Conservation (phyloP, 2,797 vertebrate genomes). For the Gila robusta region DNA sequence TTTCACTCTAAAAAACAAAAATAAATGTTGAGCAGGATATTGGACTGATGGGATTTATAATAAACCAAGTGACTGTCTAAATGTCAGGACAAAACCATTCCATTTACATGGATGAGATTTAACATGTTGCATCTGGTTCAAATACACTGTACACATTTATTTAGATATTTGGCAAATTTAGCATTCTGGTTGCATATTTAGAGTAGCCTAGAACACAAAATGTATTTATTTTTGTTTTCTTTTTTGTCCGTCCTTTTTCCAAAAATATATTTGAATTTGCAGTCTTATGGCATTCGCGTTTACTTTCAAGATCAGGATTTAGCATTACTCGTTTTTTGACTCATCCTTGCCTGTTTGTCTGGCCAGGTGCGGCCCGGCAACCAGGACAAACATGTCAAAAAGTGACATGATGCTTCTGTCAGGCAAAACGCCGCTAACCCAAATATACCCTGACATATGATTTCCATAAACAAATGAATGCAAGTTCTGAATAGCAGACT, state of each 20-base stretch:
- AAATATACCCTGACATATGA: constrained; percentile 73
- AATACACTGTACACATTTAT: neutral
- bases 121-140: too few species aligned
- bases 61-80: neutral
- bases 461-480: constrained; percentile 76
- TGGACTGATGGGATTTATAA: neutral
- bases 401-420: constrained; percentile 71
- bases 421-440: constrained; percentile 53
- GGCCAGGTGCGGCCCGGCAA: constrained; percentile 30
- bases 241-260: neutral
- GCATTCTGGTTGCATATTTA: neutral
- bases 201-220: neutral
- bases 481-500: constrained; percentile 71
- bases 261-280: constrained; percentile 13
- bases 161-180: neutral
- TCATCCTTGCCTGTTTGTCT: constrained; percentile 38
- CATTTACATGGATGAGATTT: neutral
- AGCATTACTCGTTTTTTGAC: neutral
- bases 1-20: neutral
- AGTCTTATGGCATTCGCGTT: neutral
- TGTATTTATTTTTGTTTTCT: neutral
- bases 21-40: neutral
- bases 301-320: neutral
- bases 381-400: constrained; percentile 56
- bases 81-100: neutral